These are phyloP conservation scores for Girardia tigrina DNA, from an alignment of 2,888 invertebrate genomes.

Conservation along the genomic window DNA sequence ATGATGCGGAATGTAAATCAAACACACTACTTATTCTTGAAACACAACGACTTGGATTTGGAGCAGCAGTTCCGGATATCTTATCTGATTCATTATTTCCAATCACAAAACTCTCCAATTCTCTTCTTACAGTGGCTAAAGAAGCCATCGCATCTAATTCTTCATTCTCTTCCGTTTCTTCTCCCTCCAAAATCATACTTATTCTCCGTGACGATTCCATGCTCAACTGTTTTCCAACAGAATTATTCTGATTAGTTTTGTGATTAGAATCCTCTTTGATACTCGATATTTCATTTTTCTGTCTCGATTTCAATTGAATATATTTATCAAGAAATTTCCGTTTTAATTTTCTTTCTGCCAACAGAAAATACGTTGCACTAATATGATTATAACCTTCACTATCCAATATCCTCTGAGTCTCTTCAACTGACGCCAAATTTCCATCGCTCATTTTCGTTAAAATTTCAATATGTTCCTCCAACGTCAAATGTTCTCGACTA, in stretches of 20 bases:
- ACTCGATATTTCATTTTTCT: not conserved
- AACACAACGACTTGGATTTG: not conserved
- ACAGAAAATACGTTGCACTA: conserved; percentile 87
- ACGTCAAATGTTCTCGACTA: conserved; percentile 72
- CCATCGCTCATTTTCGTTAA: conserved; percentile 91
- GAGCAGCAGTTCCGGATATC: not conserved
- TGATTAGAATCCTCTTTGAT: not conserved
- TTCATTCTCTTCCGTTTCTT: conserved; percentile 34
- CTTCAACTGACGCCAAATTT: conserved; percentile 78
- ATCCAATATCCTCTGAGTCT: conserved; percentile 76
- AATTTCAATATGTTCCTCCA: conserved; percentile 76
- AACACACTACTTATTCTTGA: not conserved
- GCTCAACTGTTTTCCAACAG: not conserved
- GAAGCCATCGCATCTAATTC: not conserved
- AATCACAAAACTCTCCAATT: not conserved
- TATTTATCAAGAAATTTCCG: conserved; percentile 26
- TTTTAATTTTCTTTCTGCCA: conserved; percentile 74
- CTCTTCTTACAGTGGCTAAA: not conserved
- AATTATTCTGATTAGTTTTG: not conserved
- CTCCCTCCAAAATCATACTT: conserved; percentile 34
- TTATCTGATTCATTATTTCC: not conserved
- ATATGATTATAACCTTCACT: conserved; percentile 93
- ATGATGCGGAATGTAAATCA: not conserved
- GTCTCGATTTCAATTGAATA: not conserved
- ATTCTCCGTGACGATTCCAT: conserved; percentile 21